phyloP scores from a whole-genome alignment of 2,888 invertebrate genomes.

The Chorisops tibialis region DNA sequence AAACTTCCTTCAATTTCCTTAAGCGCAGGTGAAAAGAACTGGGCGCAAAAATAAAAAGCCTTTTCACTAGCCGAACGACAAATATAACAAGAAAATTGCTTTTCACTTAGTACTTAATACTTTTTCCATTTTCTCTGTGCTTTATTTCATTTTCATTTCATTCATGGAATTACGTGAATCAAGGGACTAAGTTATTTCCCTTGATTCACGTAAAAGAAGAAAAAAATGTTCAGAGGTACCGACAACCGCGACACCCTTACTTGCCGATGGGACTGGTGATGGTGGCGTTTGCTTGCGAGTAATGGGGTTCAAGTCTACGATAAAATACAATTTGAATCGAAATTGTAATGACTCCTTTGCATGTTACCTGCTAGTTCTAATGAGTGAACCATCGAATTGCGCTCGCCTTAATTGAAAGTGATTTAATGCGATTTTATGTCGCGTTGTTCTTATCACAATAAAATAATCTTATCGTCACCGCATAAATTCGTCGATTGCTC shows the following conservation, averaged over 20 bases:
- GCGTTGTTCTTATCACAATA: slow-evolving; percentile 20
- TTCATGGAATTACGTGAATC: slow-evolving; percentile 21
- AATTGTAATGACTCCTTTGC: slow-evolving; percentile 51
- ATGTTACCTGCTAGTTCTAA: slow-evolving; percentile 41
- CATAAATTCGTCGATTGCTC: slow-evolving; percentile 21
- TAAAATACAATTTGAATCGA: slow-evolving; percentile 18
- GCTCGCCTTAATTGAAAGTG: slow-evolving; percentile 38
- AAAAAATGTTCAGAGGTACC: background rate
- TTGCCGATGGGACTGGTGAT: background rate
- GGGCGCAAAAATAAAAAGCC: slow-evolving; percentile 26
- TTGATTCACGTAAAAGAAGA: too few species aligned
- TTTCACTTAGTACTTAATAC: slow-evolving; percentile 31
- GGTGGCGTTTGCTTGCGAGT: background rate
- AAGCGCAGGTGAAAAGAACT: slow-evolving; percentile 10
- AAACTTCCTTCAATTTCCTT: slow-evolving; percentile 34
- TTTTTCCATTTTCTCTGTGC: background rate
- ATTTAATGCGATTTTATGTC: slow-evolving; percentile 37
- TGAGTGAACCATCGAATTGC: slow-evolving; percentile 36
- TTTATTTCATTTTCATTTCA: slow-evolving; percentile 19
- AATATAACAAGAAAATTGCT: slow-evolving; percentile 30
- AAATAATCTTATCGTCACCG: slow-evolving; percentile 14
- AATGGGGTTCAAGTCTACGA: background rate
- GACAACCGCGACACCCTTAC: background rate
- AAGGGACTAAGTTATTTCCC: too few species aligned
- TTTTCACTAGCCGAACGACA: slow-evolving; percentile 14